These are phyloP conservation scores for Argyresthia goedartella DNA, from an alignment of 2,888 invertebrate genomes.

Conservation along the genomic window DNA sequence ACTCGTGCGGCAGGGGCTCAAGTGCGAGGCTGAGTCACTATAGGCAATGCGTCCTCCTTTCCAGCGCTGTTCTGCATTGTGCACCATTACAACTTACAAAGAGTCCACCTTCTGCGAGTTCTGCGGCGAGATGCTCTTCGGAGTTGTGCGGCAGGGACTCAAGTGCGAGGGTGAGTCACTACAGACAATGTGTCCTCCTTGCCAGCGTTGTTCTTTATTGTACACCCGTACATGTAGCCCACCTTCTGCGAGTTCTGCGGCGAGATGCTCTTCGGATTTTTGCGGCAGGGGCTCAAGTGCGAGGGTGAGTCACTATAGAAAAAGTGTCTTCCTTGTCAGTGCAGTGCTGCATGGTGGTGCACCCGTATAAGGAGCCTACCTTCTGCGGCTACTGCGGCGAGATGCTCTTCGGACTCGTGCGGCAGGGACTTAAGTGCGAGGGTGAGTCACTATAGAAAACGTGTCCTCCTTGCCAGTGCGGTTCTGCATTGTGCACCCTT, in stretches of 20 bases:
- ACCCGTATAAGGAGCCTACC: conserved; percentile 98
- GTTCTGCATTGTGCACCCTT: conserved; percentile 86
- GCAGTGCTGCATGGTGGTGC: no score
- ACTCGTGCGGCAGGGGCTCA: conserved; percentile 96
- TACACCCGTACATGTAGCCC: conserved; percentile 86
- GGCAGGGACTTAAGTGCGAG: conserved; percentile 99
- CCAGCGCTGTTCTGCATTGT: conserved; percentile 75
- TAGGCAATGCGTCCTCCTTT: no score
- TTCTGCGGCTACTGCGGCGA: conserved; percentile 99
- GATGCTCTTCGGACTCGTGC: conserved; percentile 97
- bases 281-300: no score
- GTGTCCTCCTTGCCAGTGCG: conserved; percentile 43
- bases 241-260: conserved; percentile 99
- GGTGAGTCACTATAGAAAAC: no score
- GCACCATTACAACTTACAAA: conserved; percentile 85
- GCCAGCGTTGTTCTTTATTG: not conserved
- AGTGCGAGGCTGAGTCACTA: conserved; percentile 96
- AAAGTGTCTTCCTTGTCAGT: no score
- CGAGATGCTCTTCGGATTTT: conserved; percentile 98
- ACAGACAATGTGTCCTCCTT: no score
- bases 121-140: conserved; percentile 99
- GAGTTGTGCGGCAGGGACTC: conserved; percentile 96
- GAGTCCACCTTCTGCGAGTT: conserved; percentile 99
- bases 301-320: no score
- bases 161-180: conserved; percentile 97